A percentile compares a stretch with the other conserved stretches of the same genome.
These are phyloP conservation scores for Watsonalla cultraria DNA, from an alignment of 2,888 invertebrate species.

Conservation along the genomic window DNA sequence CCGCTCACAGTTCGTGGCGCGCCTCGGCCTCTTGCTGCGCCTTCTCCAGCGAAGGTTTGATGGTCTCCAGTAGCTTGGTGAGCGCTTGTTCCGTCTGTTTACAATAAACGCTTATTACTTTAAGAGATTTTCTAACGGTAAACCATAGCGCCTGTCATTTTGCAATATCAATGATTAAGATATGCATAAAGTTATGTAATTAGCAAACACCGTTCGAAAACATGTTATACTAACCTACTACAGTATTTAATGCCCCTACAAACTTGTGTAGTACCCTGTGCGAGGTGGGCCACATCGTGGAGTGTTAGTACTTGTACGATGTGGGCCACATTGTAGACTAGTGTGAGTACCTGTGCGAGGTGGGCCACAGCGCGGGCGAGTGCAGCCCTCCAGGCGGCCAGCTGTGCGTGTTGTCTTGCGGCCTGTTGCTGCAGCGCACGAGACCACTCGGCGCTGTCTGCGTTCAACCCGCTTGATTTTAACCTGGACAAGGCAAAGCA, in stretches of 20 bases:
- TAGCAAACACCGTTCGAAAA: too few relatives aligned
- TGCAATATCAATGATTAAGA: too few relatives aligned
- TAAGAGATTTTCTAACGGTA: too few relatives aligned
- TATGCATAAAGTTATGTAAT: too few relatives aligned
- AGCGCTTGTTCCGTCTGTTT: conserved; percentile 87
- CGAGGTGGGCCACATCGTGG: background rate
- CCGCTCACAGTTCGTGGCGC: conserved; percentile 47
- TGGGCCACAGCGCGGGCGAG: conserved; percentile 84
- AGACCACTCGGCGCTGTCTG: conserved; percentile 89
- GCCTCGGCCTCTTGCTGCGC: conserved; percentile 34
- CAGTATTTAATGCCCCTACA: too few relatives aligned
- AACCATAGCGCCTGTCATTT: too few relatives aligned
- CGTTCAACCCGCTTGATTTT: conserved; percentile 70
- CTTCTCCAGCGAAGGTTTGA: conserved; percentile 64
- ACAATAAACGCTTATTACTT: background rate
- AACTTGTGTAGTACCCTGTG: too few relatives aligned
- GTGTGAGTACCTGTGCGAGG: conserved; percentile 81
- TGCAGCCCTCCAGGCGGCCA: conserved; percentile 89
- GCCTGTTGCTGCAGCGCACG: conserved; percentile 88
- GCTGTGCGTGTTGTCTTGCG: conserved; percentile 87
- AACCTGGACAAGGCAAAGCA: conserved; percentile 25
- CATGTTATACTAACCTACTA: too few relatives aligned
- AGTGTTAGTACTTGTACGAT: background rate
- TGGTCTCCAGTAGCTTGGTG: conserved; percentile 82
- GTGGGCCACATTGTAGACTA: conserved; percentile 7